phyloP scores from a whole-genome alignment of 1,140 invertebrate genomes.

The Ooceraea biroi region DNA sequence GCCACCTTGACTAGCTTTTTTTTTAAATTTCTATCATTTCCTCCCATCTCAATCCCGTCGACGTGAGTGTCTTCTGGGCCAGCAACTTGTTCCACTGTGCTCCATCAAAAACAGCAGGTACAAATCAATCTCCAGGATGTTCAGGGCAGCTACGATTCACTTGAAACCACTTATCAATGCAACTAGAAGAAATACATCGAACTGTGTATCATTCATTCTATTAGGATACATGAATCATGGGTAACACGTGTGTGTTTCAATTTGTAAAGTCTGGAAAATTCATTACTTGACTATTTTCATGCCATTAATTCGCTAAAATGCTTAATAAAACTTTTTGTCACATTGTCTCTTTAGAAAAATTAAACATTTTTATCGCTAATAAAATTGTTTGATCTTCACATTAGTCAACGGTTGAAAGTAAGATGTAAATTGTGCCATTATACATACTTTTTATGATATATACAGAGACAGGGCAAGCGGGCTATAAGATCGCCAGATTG shows the following conservation, averaged over 20 bases:
- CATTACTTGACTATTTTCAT: constrained; percentile 14
- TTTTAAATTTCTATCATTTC: constrained; percentile 77
- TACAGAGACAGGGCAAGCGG: constrained; percentile 99
- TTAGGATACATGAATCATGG: not conserved
- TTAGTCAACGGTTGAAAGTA: constrained; percentile 1
- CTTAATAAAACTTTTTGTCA: not conserved
- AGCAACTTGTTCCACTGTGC: constrained; percentile 74
- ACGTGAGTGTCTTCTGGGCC: constrained; percentile 72
- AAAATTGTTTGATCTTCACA: not conserved
- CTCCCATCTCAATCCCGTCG: constrained; percentile 72
- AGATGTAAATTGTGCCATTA: constrained; percentile 29
- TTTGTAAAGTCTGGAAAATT: not conserved
- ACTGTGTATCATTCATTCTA: constrained; percentile 1
- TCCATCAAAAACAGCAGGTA: constrained; percentile 74
- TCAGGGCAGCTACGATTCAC: constrained; percentile 98
- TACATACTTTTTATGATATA: constrained; percentile 98
- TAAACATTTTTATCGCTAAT: not conserved
- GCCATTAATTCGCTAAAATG: not conserved
- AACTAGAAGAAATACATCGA: constrained; percentile 87
- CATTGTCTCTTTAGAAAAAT: not conserved
- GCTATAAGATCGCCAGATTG: constrained; percentile 98
- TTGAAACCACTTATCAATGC: constrained; percentile 99
- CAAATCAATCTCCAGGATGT: constrained; percentile 95
- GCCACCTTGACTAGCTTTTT: constrained; percentile 86
- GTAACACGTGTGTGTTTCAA: not conserved